phyloP scores from a whole-genome alignment of 1,140 invertebrate genomes.

The Drosophila rhopaloa region DNA sequence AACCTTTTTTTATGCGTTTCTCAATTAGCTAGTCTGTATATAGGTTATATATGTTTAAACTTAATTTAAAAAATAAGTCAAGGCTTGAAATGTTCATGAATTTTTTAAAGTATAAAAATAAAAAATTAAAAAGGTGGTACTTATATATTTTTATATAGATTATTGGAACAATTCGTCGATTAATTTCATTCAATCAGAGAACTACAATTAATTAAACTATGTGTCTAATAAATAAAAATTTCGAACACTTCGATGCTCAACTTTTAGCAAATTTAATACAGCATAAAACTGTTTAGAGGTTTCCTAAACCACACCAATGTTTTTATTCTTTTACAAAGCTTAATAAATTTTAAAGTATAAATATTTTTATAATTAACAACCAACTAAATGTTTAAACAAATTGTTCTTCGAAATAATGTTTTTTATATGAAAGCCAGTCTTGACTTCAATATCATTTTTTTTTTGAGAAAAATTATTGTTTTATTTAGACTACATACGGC shows the following conservation, averaged over 20 bases:
- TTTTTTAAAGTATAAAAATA: not conserved
- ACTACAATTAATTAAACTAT: not conserved
- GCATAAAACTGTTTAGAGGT: not conserved
- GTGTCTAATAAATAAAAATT: not conserved
- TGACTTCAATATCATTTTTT: not conserved
- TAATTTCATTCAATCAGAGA: not conserved
- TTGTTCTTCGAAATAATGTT: not conserved
- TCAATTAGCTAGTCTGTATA: conserved; percentile 7
- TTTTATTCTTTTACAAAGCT: no score
- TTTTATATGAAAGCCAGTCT: not conserved
- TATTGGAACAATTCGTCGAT: not conserved
- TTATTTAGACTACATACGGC: conserved; percentile 3
- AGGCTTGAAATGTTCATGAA: not conserved
- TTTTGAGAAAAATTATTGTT: no score
- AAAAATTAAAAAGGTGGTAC: no score
- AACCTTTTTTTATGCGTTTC: not conserved
- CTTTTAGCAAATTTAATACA: no score
- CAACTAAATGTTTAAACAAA: no score
- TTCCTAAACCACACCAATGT: not conserved
- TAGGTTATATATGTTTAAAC: not conserved
- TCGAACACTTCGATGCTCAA: not conserved
- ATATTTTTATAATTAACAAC: no score
- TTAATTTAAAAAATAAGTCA: conserved; percentile 3
- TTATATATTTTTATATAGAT: no score
- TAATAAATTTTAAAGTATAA: no score